Evolutionary conservation across 2,113 vertebrate species (phyloP).

Genomic region (Andinoacara biseriatus): DNA sequence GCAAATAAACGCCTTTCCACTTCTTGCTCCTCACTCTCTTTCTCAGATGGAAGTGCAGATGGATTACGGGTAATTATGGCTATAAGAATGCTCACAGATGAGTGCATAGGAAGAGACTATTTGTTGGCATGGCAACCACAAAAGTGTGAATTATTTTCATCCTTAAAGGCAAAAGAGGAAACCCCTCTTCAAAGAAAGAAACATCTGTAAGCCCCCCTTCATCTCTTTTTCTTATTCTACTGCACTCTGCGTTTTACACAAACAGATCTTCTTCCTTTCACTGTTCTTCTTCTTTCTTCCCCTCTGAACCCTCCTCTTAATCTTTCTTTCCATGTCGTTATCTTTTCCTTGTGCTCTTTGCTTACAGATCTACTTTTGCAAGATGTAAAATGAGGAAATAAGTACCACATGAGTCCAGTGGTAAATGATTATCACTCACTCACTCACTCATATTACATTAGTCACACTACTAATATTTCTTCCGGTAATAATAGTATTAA

Average conservation of each 20-base stretch:
- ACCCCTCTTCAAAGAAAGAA: constrained; percentile 69
- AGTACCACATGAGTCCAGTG: background rate
- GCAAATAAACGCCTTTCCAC: constrained; percentile 31
- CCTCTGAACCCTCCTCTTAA: background rate
- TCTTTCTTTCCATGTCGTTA: background rate
- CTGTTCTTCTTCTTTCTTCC: background rate
- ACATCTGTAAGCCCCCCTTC: constrained; percentile 57
- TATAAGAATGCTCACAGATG: constrained; percentile 67
- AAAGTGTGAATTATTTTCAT: constrained; percentile 75
- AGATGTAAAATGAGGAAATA: background rate
- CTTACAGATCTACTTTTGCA: background rate
- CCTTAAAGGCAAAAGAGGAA: constrained; percentile 67
- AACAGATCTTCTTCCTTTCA: background rate
- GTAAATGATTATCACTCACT: background rate
- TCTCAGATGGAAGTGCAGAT: constrained; percentile 45
- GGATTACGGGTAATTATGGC: constrained; percentile 74
- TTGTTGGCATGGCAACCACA: constrained; percentile 74
- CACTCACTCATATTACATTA: background rate
- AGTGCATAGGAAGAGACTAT: constrained; percentile 46
- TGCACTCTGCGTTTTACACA: background rate
- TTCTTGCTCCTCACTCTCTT: constrained; percentile 21
- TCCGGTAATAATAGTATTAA: background rate
- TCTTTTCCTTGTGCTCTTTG: background rate
- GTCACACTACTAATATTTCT: background rate
- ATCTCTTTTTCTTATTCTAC: background rate